These are phyloP conservation scores for Galagoides demidoff DNA, from an alignment of 2,797 vertebrate species.

Conservation along the genomic window DNA sequence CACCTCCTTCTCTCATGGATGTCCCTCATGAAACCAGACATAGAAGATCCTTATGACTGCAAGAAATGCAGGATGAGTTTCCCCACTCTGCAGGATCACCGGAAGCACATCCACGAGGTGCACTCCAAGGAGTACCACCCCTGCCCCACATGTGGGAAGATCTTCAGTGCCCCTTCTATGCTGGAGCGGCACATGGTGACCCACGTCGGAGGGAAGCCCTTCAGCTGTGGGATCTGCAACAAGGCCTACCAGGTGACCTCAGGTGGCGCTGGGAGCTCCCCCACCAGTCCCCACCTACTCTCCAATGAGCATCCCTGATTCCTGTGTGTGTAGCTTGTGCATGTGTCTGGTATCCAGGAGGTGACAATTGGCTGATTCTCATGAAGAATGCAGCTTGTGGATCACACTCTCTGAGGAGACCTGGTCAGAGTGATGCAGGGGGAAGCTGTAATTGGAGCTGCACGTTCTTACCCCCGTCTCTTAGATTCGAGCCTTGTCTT, in stretches of 20 bases:
- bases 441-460: not conserved
- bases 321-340: not conserved
- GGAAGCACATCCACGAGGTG: slow-evolving; percentile 90
- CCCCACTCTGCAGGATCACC: slow-evolving; percentile 92
- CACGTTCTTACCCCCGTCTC: not conserved
- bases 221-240: slow-evolving; percentile 93
- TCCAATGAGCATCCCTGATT: not conserved
- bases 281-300: accelerated
- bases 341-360: not conserved
- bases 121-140: slow-evolving; percentile 93
- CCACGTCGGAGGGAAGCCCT: slow-evolving; percentile 91
- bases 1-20: not conserved
- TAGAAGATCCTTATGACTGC: slow-evolving; percentile 93
- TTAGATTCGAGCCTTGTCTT: not conserved
- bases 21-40: slow-evolving; percentile 82
- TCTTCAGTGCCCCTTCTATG: slow-evolving; percentile 90
- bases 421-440: not conserved
- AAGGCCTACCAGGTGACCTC: slow-evolving; percentile 94
- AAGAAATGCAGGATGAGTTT: slow-evolving; percentile 96
- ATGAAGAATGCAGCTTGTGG: not conserved
- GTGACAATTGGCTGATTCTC: not conserved
- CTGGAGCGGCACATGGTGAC: slow-evolving; percentile 91
- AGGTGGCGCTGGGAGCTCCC: accelerated
- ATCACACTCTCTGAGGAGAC: not conserved
- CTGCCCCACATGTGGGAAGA: slow-evolving; percentile 91